These are phyloP conservation scores for Eupithecia pulchellata DNA, from an alignment of 2,888 invertebrate species.

Conservation along the genomic window DNA sequence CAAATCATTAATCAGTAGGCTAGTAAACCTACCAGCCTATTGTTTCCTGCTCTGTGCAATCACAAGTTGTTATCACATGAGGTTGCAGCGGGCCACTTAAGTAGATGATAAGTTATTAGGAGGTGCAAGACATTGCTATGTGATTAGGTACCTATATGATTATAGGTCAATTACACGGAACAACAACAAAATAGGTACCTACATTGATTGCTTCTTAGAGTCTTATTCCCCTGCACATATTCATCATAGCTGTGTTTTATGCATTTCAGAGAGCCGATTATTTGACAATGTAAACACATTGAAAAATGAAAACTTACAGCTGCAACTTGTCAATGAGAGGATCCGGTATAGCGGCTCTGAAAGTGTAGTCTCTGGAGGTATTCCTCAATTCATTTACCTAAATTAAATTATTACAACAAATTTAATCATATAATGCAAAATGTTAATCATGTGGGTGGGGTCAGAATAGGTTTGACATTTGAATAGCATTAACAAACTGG, in stretches of 20 bases:
- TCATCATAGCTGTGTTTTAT: constrained; percentile 6
- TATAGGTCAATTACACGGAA: constrained; percentile 8
- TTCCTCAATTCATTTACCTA: neutral
- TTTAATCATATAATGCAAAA: neutral
- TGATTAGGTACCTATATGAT: neutral
- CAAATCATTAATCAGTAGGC: constrained; percentile 48
- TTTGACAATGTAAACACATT: constrained; percentile 93
- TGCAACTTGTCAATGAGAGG: constrained; percentile 94
- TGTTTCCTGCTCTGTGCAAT: constrained; percentile 44
- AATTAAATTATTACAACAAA: neutral
- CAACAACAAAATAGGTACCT: neutral
- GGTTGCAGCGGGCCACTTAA: constrained; percentile 22
- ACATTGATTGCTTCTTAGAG: neutral
- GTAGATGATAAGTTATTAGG: neutral
- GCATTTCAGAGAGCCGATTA: constrained; percentile 91
- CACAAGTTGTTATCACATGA: constrained; percentile 24
- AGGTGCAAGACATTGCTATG: neutral
- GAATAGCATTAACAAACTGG: constrained; percentile 19
- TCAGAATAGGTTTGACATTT: constrained; percentile 6
- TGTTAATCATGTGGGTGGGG: neutral
- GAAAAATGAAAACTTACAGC: constrained; percentile 92
- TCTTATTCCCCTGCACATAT: neutral
- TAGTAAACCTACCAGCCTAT: constrained; percentile 49
- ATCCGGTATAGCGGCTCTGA: constrained; percentile 87
- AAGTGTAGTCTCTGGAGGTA: constrained; percentile 62